These are phyloP conservation scores for Cirrhinus molitorella DNA, from an alignment of 2,797 vertebrate species.

Conservation along the genomic window DNA sequence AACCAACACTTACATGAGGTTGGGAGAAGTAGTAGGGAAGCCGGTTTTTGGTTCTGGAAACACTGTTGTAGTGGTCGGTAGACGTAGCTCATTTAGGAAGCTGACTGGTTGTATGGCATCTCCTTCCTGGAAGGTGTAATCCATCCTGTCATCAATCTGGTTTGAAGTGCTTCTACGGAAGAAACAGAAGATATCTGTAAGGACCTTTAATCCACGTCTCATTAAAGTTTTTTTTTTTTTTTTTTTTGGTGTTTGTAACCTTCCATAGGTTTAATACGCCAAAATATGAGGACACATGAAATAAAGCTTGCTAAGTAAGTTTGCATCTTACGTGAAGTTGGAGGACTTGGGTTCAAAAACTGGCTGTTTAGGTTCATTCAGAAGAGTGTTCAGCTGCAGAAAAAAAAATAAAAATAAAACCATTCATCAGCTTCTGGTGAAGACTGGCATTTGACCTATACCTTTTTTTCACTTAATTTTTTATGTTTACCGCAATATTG, in stretches of 20 bases:
- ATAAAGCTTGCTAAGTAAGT: background rate
- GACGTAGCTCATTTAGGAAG: background rate
- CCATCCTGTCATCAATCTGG: background rate
- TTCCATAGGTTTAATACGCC: too few species aligned
- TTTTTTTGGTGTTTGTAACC: background rate
- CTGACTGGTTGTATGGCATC: background rate
- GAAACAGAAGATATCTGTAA: background rate
- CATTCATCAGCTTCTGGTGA: background rate
- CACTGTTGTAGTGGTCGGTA: background rate
- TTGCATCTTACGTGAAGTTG: background rate
- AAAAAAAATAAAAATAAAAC: background rate
- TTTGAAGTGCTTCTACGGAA: background rate
- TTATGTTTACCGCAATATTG: background rate
- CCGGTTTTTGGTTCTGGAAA: background rate
- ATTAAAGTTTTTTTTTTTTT: too few species aligned
- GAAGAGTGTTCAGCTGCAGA: conserved; percentile 35
- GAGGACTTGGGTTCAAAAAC: background rate
- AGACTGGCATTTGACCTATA: background rate
- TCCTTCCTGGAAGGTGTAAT: background rate
- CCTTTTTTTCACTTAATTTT: too few species aligned
- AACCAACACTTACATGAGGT: too few species aligned
- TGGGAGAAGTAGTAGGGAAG: too few species aligned
- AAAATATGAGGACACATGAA: background rate
- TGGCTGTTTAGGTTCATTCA: background rate
- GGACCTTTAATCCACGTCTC: too few species aligned